Percentiles rank a stretch among this genome's conserved stretches.
These are phyloP conservation scores for Bembecia ichneumoniformis DNA, from an alignment of 2,888 invertebrate species.

Conservation along the genomic window DNA sequence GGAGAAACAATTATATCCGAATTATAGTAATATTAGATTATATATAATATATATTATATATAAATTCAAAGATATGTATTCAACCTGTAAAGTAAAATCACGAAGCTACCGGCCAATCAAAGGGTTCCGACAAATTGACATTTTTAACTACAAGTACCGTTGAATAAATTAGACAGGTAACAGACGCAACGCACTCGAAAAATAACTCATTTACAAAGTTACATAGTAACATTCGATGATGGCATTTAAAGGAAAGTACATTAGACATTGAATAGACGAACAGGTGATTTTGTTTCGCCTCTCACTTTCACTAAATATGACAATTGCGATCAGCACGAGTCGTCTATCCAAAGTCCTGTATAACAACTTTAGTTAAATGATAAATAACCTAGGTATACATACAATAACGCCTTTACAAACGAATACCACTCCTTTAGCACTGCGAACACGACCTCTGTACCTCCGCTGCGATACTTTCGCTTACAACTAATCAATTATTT, in stretches of 20 bases:
- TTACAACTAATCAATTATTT: conserved; percentile 71
- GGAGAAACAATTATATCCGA: conserved; percentile 51
- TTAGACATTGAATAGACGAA: conserved; percentile 3
- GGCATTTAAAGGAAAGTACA: conserved; percentile 12
- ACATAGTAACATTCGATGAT: conserved; percentile 15
- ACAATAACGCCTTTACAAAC: conserved; percentile 53
- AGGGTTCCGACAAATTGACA: conserved; percentile 50
- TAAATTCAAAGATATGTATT: conserved; percentile 68
- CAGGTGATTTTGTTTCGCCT: neutral
- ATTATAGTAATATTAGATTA: conserved; percentile 38
- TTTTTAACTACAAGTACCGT: conserved; percentile 44
- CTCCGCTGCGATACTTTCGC: conserved; percentile 52
- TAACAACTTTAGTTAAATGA: conserved; percentile 28
- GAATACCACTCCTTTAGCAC: conserved; percentile 35
- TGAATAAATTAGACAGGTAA: conserved; percentile 42
- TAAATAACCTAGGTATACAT: conserved; percentile 37
- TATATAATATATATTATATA: conserved; percentile 46
- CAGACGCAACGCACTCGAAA: conserved; percentile 40
- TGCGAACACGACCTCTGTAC: conserved; percentile 13
- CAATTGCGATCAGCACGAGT: neutral
- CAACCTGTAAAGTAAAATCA: conserved; percentile 62
- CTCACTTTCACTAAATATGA: too few species aligned
- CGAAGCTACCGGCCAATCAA: conserved; percentile 36
- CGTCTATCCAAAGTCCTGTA: conserved; percentile 5
- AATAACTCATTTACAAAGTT: conserved; percentile 28